Base-by-base conservation (phyloP, 2,797 vertebrate species). In the Ctenopoma multispine region DNA sequence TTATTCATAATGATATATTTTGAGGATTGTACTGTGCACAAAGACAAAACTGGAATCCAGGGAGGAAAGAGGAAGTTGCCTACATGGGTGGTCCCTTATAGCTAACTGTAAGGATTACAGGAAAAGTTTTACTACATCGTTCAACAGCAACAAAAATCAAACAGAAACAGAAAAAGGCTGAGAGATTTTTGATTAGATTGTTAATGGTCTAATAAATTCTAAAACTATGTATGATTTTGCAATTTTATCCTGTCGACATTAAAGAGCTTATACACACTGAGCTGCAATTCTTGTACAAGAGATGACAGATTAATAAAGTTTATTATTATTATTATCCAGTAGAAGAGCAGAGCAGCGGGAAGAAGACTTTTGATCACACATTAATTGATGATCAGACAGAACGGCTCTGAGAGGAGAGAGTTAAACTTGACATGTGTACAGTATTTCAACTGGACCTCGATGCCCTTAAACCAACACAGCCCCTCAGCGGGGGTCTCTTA, bases 401-500 rank as follows among this genome's bases (percentile, higher is more conserved):
- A 31, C 10, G n/a, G 23, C 67, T 51, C 43, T 29, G 48, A 50
- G 58, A 78, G 70, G 65, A 82, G 64, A 51, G 67, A 75, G 77
- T 79, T 77, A 69, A 85, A 82, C 86, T 87, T 65, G 81, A 90
- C 84, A 81, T 88, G 72, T 80, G 74, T 84, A 82, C 86, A 83
- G 57, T 77, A 77, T 86, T 92, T 90, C 51, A 85, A 81, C 83
- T 72, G 82, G 85, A 81, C 86, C 71, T 64, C 55, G 75, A 77
- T 69, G 76, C 70, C 70, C 81, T 85, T 87, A 85, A 86, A 89
- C 61, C 79, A 83, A 90, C 87, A 79, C 20, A 3, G 75, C 50
- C 61, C 56, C 80, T 82, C 83, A 70, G 89, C 40, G 15, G 83
- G 86, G 85, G 87, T 74, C 79, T 87, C 84, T 89, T 46, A 63